Evolutionary conservation across 1,140 invertebrate species (phyloP).

Genomic region (Medauroidea extradentata): DNA sequence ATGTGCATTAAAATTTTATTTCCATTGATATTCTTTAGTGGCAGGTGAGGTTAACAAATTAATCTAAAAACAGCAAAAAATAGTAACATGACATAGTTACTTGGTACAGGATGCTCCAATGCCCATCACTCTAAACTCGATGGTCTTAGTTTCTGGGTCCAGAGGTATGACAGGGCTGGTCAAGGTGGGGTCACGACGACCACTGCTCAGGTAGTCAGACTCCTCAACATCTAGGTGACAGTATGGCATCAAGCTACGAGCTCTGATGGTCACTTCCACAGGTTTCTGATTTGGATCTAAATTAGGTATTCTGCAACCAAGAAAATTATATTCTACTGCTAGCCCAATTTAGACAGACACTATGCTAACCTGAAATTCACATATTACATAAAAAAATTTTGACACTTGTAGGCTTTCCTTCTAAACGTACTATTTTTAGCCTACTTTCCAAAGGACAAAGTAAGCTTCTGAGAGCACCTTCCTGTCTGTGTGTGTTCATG

Average conservation of each 20-base stretch:
- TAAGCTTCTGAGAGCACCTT: too few relatives aligned
- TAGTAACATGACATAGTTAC: slow-evolving; percentile 21
- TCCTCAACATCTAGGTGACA: slow-evolving; percentile 50
- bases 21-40: too few relatives aligned
- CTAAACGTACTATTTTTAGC: too few relatives aligned
- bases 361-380: neutral
- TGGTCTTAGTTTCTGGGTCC: slow-evolving; percentile 40
- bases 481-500: too few relatives aligned
- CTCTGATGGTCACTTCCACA: slow-evolving; percentile 28
- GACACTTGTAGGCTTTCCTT: neutral
- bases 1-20: too few relatives aligned
- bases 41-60: too few relatives aligned
- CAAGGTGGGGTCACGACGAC: slow-evolving; percentile 37
- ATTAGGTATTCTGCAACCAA: slow-evolving; percentile 34
- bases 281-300: slow-evolving; percentile 23
- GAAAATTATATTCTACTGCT: too few relatives aligned
- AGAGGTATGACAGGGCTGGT: slow-evolving; percentile 29
- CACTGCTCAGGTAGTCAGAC: slow-evolving; percentile 47
- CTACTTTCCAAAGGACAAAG: too few relatives aligned
- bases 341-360: too few relatives aligned
- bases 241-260: slow-evolving; percentile 46
- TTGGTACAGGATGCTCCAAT: slow-evolving; percentile 33
- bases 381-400: neutral
- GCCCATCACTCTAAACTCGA: slow-evolving; percentile 50
- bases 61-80: too few relatives aligned